phyloP scores from a whole-genome alignment of 2,797 vertebrate species.

The Pseudocheirus occidentalis region DNA sequence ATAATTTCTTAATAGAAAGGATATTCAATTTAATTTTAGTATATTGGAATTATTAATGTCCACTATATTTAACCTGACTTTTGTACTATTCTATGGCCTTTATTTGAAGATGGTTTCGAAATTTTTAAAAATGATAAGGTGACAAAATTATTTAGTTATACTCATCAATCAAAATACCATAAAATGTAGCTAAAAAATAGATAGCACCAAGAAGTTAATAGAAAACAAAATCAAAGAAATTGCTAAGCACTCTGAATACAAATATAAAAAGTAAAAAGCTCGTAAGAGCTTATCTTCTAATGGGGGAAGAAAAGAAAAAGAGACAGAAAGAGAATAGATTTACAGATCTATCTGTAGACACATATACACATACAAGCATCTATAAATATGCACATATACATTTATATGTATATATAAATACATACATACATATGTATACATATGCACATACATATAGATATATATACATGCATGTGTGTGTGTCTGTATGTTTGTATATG shows the following conservation, averaged over 20 bases:
- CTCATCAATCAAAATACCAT: neutral
- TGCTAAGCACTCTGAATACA: neutral
- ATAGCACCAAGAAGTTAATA: neutral
- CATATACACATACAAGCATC: no score
- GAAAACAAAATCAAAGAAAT: neutral
- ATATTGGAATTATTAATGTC: neutral
- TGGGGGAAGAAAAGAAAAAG: neutral
- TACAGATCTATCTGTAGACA: no score
- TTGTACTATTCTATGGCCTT: neutral
- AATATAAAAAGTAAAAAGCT: neutral
- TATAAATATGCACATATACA: no score
- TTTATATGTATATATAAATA: no score
- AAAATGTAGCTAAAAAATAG: neutral
- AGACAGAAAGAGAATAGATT: neutral
- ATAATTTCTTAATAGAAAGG: neutral
- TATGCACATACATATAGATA: neutral
- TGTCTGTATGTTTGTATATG: rapidly evolving
- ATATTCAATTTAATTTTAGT: neutral
- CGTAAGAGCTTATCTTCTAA: neutral
- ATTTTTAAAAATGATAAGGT: neutral
- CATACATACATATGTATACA: neutral
- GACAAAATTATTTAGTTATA: neutral
- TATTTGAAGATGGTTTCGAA: neutral
- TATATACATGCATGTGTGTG: no score
- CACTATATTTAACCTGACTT: neutral